These are phyloP conservation scores for Perodicticus potto DNA, from an alignment of 2,797 vertebrate genomes.

Conservation along the genomic window DNA sequence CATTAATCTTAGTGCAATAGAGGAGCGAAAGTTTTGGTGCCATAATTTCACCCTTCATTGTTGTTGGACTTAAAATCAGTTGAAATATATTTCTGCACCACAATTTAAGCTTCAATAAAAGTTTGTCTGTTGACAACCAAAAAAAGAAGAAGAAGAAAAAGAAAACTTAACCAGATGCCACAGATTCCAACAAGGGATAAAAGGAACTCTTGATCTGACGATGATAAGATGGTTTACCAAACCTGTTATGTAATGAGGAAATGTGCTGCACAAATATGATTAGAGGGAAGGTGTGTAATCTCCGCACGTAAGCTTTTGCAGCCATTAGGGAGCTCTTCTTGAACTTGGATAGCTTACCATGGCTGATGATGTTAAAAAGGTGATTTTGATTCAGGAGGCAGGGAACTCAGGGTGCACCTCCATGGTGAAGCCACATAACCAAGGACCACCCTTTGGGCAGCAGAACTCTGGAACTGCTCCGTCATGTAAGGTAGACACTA, in stretches of 20 bases:
- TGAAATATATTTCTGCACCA: too few relatives aligned
- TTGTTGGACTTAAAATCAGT: too few relatives aligned
- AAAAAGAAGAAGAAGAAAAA: too few relatives aligned
- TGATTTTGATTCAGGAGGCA: not conserved
- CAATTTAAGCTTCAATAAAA: too few relatives aligned
- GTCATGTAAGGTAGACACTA: not conserved
- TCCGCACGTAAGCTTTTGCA: not conserved
- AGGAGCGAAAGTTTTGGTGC: too few relatives aligned
- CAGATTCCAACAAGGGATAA: not conserved
- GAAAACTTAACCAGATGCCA: not conserved
- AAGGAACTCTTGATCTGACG: not conserved
- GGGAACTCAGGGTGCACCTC: not conserved
- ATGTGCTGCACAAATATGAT: not conserved
- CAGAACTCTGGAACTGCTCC: not conserved
- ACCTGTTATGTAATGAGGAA: not conserved
- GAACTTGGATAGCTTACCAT: not conserved
- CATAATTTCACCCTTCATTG: too few relatives aligned
- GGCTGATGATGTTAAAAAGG: not conserved
- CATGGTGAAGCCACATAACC: not conserved
- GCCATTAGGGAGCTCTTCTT: not conserved
- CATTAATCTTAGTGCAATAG: too few relatives aligned
- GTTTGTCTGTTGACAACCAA: too few relatives aligned
- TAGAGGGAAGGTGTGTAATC: not conserved
- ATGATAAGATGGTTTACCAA: not conserved
- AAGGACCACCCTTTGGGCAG: not conserved